These are phyloP conservation scores for Scaptomyza pallida DNA, from an alignment of 1,140 invertebrate species.

Conservation along the genomic window DNA sequence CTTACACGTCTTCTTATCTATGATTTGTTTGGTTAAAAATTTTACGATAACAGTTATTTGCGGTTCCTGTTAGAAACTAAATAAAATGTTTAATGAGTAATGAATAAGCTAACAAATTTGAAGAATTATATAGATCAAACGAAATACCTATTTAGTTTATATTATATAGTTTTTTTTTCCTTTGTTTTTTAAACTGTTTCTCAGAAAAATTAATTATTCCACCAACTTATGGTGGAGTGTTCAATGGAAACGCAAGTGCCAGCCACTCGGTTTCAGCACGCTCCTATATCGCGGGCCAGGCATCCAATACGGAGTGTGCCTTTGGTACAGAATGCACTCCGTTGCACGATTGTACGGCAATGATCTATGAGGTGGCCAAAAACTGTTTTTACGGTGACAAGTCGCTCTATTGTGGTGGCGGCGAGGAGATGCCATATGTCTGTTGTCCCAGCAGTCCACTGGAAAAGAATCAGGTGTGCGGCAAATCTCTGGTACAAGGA, in stretches of 20 bases:
- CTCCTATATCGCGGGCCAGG: constrained; percentile 51
- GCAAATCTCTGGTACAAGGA: constrained; percentile 87
- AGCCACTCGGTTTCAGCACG: constrained; percentile 59
- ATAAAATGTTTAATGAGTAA: too few relatives aligned
- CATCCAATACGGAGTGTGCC: constrained; percentile 55
- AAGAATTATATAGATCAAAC: too few relatives aligned
- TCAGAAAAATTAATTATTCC: constrained; percentile 63
- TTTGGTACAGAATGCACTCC: constrained; percentile 79
- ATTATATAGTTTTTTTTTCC: too few relatives aligned
- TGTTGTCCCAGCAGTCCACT: constrained; percentile 82
- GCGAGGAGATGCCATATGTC: constrained; percentile 80
- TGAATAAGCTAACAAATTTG: too few relatives aligned
- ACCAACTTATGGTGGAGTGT: constrained; percentile 6
- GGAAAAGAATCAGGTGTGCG: constrained; percentile 85
- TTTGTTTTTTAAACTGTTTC: too few relatives aligned
- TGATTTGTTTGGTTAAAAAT: too few relatives aligned
- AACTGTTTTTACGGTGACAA: constrained; percentile 82
- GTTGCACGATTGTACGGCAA: constrained; percentile 75
- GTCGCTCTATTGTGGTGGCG: constrained; percentile 77
- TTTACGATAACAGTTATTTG: too few relatives aligned
- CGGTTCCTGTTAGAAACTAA: too few relatives aligned
- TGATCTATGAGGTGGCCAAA: constrained; percentile 81
- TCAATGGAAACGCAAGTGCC: constrained; percentile 25
- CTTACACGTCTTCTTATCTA: too few relatives aligned
- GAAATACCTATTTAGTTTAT: too few relatives aligned